Evolutionary conservation across 2,113 vertebrate genomes (phyloP), one percentile per base, ranked within the genome.

Genomic region (Burhinus bistriatus): DNA sequence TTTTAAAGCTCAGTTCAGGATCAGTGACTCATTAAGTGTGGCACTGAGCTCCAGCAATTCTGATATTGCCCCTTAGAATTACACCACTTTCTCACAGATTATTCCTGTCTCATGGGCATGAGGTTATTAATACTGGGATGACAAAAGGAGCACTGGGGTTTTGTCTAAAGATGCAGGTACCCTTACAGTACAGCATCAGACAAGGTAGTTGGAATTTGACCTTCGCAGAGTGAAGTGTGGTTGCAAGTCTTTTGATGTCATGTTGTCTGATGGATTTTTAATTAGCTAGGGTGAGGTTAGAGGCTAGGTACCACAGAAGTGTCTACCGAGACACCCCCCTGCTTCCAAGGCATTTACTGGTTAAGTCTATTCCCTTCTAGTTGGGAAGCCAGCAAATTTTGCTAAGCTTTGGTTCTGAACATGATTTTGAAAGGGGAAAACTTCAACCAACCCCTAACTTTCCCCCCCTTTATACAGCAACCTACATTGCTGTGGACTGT

Each of bases 11-110:
- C 62, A 36, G 42, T 64, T 55, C 65, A 76, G 86, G 49, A 86
- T 90, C 91, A 92, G 72, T 91, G 55, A 72, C 85, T 96, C 85
- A 93, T 97, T 97, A 97, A 97, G 71, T 45, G 25, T 95, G 78
- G 84, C 91, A 85, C 89, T 85, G 81, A 93, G 85, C 88, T 93
- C 51, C 71, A 94, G 79, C 79, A 93, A 42, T 90, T 94, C 72
- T 80, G 71, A 86, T 97, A 83, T 66, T 94, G 51, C 59, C 6
- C 9, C 45, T 80, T 83, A 80, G 71, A 96, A 86, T 92, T 73
- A 70, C 44, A 68, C 64, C 44, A 14, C 91, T 94, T 94, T 90
- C 90, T 95, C 88, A 87, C 66, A 96, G 64, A 81, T 86, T 86
- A 73, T 86, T 90, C 23, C 26, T 80, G 23, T 94, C 83, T 83